Evolutionary conservation across 2,888 invertebrate genomes (phyloP).

Genomic region (Pogonocherus hispidulus): DNA sequence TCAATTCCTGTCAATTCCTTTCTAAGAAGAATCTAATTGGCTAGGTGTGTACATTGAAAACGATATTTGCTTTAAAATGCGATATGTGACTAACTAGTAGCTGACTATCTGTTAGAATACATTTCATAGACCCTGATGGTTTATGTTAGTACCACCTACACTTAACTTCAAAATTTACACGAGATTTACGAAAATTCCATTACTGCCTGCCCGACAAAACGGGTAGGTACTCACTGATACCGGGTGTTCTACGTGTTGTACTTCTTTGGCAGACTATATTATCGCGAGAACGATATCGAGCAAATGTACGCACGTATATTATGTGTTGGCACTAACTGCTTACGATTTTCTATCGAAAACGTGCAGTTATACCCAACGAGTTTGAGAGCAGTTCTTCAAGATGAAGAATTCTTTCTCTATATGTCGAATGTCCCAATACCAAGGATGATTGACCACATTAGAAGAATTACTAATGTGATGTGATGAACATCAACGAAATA

Average conservation of each 20-base stretch:
- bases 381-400: conserved; percentile 18
- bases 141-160: not conserved
- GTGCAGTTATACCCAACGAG: conserved; percentile 10
- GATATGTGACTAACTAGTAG: too few relatives aligned
- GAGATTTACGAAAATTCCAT: not conserved
- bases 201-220: not conserved
- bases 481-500: conserved; percentile 39
- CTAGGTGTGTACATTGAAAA: too few relatives aligned
- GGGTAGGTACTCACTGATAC: too few relatives aligned
- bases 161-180: not conserved
- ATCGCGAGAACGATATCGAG: not conserved
- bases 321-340: not conserved
- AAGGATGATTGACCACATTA: conserved; percentile 17
- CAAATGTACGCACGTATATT: not conserved
- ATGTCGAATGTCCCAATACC: conserved; percentile 16
- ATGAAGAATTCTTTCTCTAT: not conserved
- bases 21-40: too few relatives aligned
- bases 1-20: too few relatives aligned
- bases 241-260: not conserved
- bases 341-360: conserved; percentile 1
- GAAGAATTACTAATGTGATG: conserved; percentile 34
- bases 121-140: not conserved
- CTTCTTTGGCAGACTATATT: conserved; percentile 14
- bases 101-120: not conserved
- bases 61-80: too few relatives aligned